Conservation (phyloP, 2,797 vertebrate species). For the Myotis pilosus region DNA sequence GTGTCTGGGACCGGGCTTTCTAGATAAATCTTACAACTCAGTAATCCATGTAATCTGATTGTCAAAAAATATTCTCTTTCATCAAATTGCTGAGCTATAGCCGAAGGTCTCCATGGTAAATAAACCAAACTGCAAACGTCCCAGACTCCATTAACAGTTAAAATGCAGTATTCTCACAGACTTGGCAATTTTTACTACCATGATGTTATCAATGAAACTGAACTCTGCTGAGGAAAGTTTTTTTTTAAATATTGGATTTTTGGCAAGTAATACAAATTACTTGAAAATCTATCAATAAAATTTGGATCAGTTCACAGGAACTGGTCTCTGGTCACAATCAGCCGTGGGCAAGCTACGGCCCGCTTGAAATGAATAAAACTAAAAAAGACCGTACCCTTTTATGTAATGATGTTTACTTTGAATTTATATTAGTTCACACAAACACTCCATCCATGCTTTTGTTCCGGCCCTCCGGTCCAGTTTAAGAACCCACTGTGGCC, state of each 20-base stretch:
- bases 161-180: too few relatives aligned
- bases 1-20: neutral
- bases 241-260: neutral
- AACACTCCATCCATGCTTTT: too few relatives aligned
- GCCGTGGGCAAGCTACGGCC: too few relatives aligned
- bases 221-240: neutral
- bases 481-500: too few relatives aligned
- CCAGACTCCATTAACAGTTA: fast-evolving
- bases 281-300: neutral
- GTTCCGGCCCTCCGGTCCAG: too few relatives aligned
- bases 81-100: fast-evolving
- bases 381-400: too few relatives aligned
- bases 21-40: neutral
- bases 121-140: neutral
- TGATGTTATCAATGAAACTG: neutral
- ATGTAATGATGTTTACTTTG: too few relatives aligned
- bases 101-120: neutral
- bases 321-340: neutral
- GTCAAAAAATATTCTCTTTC: neutral
- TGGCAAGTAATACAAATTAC: neutral
- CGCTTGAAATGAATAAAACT: too few relatives aligned
- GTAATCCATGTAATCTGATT: neutral
- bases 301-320: neutral
- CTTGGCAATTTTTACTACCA: fast-evolving
- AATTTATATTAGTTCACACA: too few relatives aligned